Evolutionary conservation across 1,140 invertebrate genomes (phyloP).

Genomic region (Brachionus plicatilis): DNA sequence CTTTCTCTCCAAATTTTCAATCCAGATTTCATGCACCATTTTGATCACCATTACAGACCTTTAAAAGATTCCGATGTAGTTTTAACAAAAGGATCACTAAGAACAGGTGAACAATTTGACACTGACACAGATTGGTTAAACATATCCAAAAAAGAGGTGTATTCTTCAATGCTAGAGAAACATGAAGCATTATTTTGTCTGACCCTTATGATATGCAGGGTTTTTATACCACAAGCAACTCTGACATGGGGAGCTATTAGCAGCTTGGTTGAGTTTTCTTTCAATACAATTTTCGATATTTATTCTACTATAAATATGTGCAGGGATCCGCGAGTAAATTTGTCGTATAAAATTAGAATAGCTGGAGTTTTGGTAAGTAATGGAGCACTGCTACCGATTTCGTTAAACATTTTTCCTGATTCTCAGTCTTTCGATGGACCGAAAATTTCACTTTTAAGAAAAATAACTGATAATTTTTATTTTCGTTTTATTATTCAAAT

Average conservation of each 20-base stretch:
- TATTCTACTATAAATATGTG: constrained; percentile 10
- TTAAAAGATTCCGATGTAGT: background rate
- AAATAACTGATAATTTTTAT: constrained; percentile 26
- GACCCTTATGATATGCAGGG: background rate
- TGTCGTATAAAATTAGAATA: background rate
- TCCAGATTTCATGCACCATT: constrained; percentile 18
- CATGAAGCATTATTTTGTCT: constrained; percentile 4
- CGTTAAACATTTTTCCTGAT: constrained; percentile 3
- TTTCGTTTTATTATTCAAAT: constrained; percentile 19
- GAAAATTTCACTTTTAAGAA: background rate
- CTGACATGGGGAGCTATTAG: constrained; percentile 4
- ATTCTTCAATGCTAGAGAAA: constrained; percentile 17
- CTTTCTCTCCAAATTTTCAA: background rate
- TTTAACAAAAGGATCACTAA: background rate
- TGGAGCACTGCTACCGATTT: background rate
- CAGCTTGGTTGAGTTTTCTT: constrained; percentile 19
- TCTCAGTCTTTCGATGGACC: background rate
- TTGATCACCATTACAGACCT: background rate
- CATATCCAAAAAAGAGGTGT: background rate
- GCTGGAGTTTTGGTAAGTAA: background rate
- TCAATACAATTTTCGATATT: constrained; percentile 25
- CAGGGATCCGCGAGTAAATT: background rate
- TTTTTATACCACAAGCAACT: constrained; percentile 21
- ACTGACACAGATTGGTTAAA: background rate
- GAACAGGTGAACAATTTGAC: background rate